Base-by-base conservation (phyloP, 1,140 invertebrate genomes). In the Probaryconus sp. region DNA sequence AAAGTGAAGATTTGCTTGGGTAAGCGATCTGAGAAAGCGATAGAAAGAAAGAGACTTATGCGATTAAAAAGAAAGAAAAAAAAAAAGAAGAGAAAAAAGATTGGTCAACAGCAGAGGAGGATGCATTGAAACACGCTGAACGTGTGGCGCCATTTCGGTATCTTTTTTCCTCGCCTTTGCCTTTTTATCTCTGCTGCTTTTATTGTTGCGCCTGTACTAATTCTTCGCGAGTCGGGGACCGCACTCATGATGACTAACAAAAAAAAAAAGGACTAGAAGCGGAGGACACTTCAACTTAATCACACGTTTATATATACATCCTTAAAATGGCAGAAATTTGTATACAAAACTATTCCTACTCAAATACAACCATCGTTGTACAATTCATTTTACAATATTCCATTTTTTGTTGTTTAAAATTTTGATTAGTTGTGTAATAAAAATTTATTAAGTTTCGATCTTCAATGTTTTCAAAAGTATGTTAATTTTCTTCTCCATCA, bases 161-260 rank as follows among this genome's bases (percentile, higher is more conserved):
- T 78, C 71, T 67, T 78, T 76, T 75, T 75, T 77, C 64, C 45
- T 78, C 61, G 53, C 67, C 63, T 71, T 65, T 70, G 61, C 68
- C 65, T 71, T 58, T 60, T 1, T 60, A 55, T 56, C 58, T 47
- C 37, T 55, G 26, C 38, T 80, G 82, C 82, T 85, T 85, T 85
- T 85, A 83, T 86, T 86, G 81, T 79, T 82, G 82, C 79, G 81
- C 80, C 81, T 77, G 85, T 85, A 85, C 84, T 86, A 85, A 86
- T 86, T 86, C 83, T 79, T 80, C 78, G 79, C 76, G 73, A 77
- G 80, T 77, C 79, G 71, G 70, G 78, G 74, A 68, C 73, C 80
- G 24, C 55, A 53, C 55, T 69, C 48, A 51, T 40, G 61, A 76
- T 68, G 58, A 76, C 53, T 37, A 63, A 71, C 55, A 71, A 76